These are phyloP conservation scores for Aphelocoma californica DNA, from an alignment of 2,797 vertebrate genomes.

Conservation along the genomic window DNA sequence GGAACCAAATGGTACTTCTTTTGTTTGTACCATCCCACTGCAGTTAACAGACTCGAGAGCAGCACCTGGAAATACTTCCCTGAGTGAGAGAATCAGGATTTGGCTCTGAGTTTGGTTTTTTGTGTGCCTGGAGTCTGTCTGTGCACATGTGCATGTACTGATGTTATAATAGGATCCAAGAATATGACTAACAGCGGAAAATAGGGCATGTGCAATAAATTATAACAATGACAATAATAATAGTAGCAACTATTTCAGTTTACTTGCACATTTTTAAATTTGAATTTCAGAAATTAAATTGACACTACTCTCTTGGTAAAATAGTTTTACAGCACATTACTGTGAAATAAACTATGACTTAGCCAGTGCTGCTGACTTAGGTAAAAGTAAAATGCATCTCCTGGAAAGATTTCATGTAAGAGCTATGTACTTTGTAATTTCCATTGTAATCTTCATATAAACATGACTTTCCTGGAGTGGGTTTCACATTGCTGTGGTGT, in stretches of 20 bases:
- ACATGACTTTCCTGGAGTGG: neutral
- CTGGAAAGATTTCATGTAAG: neutral
- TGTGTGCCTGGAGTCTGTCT: constrained; percentile 14
- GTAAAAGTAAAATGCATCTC: neutral
- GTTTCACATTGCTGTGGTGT: neutral
- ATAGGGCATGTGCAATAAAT: constrained; percentile 1
- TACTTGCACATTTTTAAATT: neutral
- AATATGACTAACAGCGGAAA: constrained; percentile 36
- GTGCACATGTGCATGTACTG: constrained; percentile 31
- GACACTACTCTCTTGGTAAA: neutral
- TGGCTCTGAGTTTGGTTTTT: constrained; percentile 12
- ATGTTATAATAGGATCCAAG: constrained; percentile 30
- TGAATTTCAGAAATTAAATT: neutral
- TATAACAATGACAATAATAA: neutral
- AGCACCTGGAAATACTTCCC: constrained; percentile 56
- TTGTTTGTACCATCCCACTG: neutral
- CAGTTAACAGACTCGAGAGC: neutral
- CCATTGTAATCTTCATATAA: neutral
- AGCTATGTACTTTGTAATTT: neutral
- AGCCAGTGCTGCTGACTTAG: neutral
- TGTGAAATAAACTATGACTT: neutral
- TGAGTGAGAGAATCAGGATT: constrained; percentile 26
- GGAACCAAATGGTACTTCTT: neutral
- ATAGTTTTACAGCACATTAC: neutral
- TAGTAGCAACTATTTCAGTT: neutral